Evolutionary conservation across 2,888 invertebrate genomes (phyloP).

Genomic region (Dione vanillae): DNA sequence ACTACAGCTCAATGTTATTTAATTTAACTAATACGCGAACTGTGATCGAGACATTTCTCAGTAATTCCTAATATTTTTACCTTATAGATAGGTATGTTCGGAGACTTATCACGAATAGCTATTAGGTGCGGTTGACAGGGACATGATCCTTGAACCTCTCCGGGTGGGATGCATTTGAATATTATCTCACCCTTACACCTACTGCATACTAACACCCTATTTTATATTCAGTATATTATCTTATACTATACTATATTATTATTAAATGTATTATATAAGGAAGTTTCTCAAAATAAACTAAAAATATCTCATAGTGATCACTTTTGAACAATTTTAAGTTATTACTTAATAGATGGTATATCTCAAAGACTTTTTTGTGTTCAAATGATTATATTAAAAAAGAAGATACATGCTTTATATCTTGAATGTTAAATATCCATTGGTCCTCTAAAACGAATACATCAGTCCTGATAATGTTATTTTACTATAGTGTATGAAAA

Average conservation of each 20-base stretch:
- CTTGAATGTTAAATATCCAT: too few species aligned
- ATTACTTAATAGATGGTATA: background rate
- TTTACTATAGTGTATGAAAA: background rate
- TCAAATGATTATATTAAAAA: too few species aligned
- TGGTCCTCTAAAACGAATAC: too few species aligned
- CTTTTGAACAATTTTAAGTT: background rate
- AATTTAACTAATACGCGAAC: too few species aligned
- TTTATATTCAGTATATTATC: too few species aligned
- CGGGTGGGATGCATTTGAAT: slow-evolving; percentile 35
- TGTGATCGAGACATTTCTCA: background rate
- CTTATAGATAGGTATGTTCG: background rate
- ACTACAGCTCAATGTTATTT: too few species aligned
- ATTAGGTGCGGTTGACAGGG: slow-evolving; percentile 34
- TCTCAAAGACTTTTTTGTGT: background rate
- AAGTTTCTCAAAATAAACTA: background rate
- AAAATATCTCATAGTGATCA: background rate
- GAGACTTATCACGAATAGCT: slow-evolving; percentile 19
- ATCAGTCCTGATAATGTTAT: background rate
- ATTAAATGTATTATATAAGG: too few species aligned
- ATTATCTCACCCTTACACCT: slow-evolving; percentile 29
- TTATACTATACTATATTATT: too few species aligned
- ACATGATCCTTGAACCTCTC: slow-evolving; percentile 23
- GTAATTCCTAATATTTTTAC: slow-evolving; percentile 8
- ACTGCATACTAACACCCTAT: slow-evolving; percentile 22
- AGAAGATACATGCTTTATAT: too few species aligned